Percentiles rank a stretch among this genome's conserved stretches.
Evolutionary conservation across 2,888 invertebrate species (phyloP).

Genomic region (Cataglyphis rosenhaueri): DNA sequence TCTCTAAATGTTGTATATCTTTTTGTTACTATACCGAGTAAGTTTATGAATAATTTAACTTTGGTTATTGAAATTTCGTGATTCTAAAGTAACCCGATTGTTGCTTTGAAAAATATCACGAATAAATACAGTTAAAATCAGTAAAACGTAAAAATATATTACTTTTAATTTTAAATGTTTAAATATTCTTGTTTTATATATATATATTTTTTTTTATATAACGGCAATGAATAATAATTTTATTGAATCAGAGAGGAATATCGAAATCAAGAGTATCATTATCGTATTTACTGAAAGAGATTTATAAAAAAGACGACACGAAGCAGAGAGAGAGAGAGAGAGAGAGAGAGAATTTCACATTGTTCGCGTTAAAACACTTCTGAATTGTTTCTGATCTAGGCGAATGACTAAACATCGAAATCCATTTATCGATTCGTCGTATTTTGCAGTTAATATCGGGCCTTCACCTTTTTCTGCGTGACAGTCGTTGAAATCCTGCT

Average conservation of each 20-base stretch:
- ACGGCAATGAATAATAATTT: slow-evolving; percentile 5
- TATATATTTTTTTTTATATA: not conserved
- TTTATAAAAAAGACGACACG: not conserved
- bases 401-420: slow-evolving; percentile 21
- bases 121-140: not conserved
- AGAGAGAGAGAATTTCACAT: not conserved
- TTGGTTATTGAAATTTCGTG: not conserved
- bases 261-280: slow-evolving; percentile 8
- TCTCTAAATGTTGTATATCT: no score
- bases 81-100: not conserved
- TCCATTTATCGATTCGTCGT: slow-evolving; percentile 39
- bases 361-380: not conserved
- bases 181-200: not conserved
- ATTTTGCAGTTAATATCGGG: slow-evolving; percentile 53
- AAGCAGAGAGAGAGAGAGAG: no score
- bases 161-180: not conserved
- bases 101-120: not conserved
- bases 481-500: slow-evolving; percentile 63
- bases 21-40: not conserved
- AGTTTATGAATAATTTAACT: slow-evolving; percentile 12
- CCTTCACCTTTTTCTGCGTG: slow-evolving; percentile 46
- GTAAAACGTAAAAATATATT: not conserved
- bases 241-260: slow-evolving; percentile 1
- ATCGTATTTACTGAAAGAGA: not conserved
- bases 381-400: slow-evolving; percentile 4